Evolutionary conservation across 2,888 invertebrate genomes (phyloP), one percentile per base, ranked within the genome.

Genomic region (Nephrotoma guestfalica): DNA sequence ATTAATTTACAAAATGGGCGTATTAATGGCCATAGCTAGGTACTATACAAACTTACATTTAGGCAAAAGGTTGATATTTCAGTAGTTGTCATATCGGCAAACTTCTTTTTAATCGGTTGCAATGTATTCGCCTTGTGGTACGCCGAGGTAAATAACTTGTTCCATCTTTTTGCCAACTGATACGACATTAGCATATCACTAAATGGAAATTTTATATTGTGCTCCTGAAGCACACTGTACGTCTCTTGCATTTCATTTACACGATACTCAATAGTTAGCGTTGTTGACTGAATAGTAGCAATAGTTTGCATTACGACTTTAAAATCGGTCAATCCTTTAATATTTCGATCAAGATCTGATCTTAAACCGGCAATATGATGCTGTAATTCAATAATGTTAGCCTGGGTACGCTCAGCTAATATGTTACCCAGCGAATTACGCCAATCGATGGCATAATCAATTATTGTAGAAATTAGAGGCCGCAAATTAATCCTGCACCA

Each of bases 231-330:
- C 88, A 96, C 95, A 84, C 94, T 93, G 90, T 96, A 98, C 85
- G 95, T 94, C 90, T 97, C 96, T 90, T 96, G 94, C 91, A 95
- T 94, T 88, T 94, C 94, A 57, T 93, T 92, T 89, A 95, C 97
- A 89, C 94, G 94, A 85, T 96, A 93, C 90, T 98, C 97, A 0
- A 96, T 94, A 3, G 95, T 94, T 86, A 97, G 93, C 0, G 97
- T 96, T 90, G 94, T 94, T 86, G 94, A 93, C 89, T 96, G 95
- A 84, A 98, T 94, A 51, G 93, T 93, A 0, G 94, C 92, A 87
- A 98, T 97, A 0, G 97, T 95, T 88, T 95, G 95, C 95, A 98
- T 95, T 2, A 98, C 96, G 87, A 94, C 92, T 90, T 97, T 97
- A 89, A 98, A 96, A 89, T 96, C 94, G 86, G 96, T 96, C 83